Base-by-base conservation (phyloP, 2,113 vertebrate species). In the Hucho hucho region DNA sequence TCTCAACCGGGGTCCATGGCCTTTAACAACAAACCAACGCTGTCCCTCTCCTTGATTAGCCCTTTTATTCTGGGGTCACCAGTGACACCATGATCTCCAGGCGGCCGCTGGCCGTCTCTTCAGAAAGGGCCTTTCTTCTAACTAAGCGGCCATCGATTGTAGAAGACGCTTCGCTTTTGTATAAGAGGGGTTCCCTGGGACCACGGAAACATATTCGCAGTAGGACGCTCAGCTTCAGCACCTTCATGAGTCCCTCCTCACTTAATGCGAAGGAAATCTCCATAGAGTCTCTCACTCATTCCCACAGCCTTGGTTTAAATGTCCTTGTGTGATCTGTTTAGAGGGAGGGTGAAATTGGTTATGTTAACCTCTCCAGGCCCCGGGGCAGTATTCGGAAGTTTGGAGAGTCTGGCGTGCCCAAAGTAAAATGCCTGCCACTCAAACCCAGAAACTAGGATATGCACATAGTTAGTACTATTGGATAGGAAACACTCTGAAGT, bases 31-130 rank as follows among this genome's bases (percentile, higher is more conserved):
- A 64, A 64, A 5, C 11, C n/a, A 69, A 28, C 29, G 29, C 49
- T 25, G 47, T 43, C 43, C 28, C 14, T 65, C 12, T 14, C 47
- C 75, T 65, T 29, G 63, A 78, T 78, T 56, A 70, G 22, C 24
- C n/a, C 47, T 70, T 24, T 22, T 63, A 63, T 56, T n/a, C 59
- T 58, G 28, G 61, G 70, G 77, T 82, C 74, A 64, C 66, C 59
- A 53, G 22, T 64, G 74, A 76, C 20, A 70, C 63, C 70, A 69
- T 73, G 64, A 81, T 81, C 72, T 59, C 53, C 9, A 24, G 26
- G 28, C 3, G 14, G 18, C 56, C 14, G 65, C 9, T 37, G 64
- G 29, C 28, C 58, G 25, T 13, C n/a, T 24, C 58, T 53, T 73
- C 74, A 73, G 26, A 66, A 72, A 53, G 63, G 71, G 61, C 29